phyloP scores from a whole-genome alignment of 2,888 invertebrate genomes.

The Ernsta delagoae region DNA sequence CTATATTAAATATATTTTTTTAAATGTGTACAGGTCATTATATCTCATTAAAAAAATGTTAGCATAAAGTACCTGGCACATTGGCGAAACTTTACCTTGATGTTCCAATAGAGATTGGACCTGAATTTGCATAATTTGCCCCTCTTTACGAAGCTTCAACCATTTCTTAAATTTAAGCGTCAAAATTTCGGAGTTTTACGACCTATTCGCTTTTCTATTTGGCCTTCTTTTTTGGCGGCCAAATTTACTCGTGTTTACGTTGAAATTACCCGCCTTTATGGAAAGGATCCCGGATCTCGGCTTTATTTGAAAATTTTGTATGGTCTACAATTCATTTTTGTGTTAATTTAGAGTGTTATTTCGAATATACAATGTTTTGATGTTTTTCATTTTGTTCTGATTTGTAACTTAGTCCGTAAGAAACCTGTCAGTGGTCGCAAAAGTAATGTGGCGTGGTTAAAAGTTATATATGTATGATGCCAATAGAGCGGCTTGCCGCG shows the following conservation, averaged over 20 bases:
- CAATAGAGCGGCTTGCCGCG: no score
- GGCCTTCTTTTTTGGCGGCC: constrained; percentile 19
- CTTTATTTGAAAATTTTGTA: constrained; percentile 11
- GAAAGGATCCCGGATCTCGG: constrained; percentile 14
- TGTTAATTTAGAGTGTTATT: no score
- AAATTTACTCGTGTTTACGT: constrained; percentile 37
- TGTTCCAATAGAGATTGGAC: constrained; percentile 30
- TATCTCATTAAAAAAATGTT: constrained; percentile 1
- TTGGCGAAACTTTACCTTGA: constrained; percentile 32
- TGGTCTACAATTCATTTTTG: not conserved
- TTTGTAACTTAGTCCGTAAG: no score
- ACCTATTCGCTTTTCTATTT: constrained; percentile 38
- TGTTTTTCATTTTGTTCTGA: no score
- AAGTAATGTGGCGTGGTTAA: no score
- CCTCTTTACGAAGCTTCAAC: constrained; percentile 34
- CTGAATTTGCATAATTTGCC: constrained; percentile 34
- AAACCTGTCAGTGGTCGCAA: no score
- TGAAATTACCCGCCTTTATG: constrained; percentile 31
- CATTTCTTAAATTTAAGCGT: constrained; percentile 37
- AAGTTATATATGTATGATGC: no score
- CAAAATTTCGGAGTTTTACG: constrained; percentile 37
- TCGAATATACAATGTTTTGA: no score
- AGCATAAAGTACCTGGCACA: constrained; percentile 24
- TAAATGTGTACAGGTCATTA: not conserved
- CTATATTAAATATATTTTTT: no score